These are phyloP conservation scores for Sylvia borin DNA, from an alignment of 2,797 vertebrate genomes.

Conservation along the genomic window DNA sequence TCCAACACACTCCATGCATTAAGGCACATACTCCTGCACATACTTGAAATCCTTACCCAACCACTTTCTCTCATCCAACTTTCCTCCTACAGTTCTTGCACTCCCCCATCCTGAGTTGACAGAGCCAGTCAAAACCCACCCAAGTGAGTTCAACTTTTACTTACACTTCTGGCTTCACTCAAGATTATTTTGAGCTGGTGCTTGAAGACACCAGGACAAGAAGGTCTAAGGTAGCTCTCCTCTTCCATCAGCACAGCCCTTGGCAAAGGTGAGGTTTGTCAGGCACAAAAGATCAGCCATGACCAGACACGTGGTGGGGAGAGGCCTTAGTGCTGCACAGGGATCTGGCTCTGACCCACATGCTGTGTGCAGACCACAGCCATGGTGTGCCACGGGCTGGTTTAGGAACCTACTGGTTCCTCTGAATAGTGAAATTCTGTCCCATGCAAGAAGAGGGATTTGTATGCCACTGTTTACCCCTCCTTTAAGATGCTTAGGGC, in stretches of 20 bases:
- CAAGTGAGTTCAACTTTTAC: not conserved
- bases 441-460: not conserved
- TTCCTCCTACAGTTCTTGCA: conserved; percentile 38
- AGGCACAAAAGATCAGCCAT: not conserved
- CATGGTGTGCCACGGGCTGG: not conserved
- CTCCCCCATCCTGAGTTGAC: not conserved
- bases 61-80: conserved; percentile 30
- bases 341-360: not conserved
- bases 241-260: not conserved
- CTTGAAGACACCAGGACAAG: not conserved
- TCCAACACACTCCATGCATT: conserved; percentile 57
- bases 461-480: not conserved
- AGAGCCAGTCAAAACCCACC: conserved; percentile 28
- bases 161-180: not conserved
- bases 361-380: not conserved
- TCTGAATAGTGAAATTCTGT: not conserved
- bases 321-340: not conserved
- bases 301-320: rapidly evolving
- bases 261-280: not conserved
- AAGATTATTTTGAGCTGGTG: not conserved
- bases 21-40: conserved; percentile 30
- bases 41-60: conserved; percentile 10
- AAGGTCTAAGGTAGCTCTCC: not conserved
- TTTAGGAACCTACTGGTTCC: not conserved
- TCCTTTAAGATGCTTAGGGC: not conserved